These are phyloP conservation scores for Drosophila insularis DNA, from an alignment of 1,140 invertebrate genomes.

Conservation along the genomic window DNA sequence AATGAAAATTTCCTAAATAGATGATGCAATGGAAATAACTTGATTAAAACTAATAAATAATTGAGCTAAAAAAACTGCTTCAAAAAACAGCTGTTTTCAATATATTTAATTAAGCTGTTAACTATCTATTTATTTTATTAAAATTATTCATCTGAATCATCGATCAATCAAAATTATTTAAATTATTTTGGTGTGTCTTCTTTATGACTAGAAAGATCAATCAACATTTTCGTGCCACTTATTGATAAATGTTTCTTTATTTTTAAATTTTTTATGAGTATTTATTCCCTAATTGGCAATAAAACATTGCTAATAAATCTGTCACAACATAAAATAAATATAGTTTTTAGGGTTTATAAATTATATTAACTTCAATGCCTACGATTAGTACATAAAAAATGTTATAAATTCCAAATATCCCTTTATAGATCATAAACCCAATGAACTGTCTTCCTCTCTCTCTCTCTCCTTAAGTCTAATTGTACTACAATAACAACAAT, in stretches of 20 bases:
- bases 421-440: not conserved
- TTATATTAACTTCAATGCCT: not conserved
- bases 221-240: not conserved
- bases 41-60: too few relatives aligned
- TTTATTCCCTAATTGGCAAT: not conserved
- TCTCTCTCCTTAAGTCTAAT: not conserved
- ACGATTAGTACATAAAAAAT: not conserved
- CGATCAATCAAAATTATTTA: not conserved
- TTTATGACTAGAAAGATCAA: not conserved
- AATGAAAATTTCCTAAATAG: not conserved
- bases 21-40: not conserved
- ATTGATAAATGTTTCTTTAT: not conserved
- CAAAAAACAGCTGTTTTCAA: too few relatives aligned
- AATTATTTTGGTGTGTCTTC: not conserved
- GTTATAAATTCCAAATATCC: not conserved
- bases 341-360: not conserved
- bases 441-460: not conserved
- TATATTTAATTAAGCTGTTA: too few relatives aligned
- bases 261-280: not conserved
- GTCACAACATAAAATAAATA: not conserved
- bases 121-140: too few relatives aligned
- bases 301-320: not conserved
- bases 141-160: not conserved
- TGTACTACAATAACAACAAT: constrained; percentile 15
- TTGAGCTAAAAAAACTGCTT: too few relatives aligned